Evolutionary conservation across 1,140 invertebrate genomes (phyloP).

Genomic region (Brachionus manjavacas): DNA sequence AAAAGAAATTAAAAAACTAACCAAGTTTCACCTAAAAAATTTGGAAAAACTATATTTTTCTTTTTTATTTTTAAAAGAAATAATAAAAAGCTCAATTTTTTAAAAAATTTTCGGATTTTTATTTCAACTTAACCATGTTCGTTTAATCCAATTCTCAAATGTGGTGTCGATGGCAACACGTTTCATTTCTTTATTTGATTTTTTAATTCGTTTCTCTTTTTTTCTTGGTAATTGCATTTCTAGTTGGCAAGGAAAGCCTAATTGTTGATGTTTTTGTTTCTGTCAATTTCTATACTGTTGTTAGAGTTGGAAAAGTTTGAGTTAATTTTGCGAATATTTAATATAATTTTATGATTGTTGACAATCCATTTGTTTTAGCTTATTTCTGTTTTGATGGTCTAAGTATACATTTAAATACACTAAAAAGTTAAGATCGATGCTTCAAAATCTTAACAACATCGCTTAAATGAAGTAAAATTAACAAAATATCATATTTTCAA

Average conservation of each 20-base stretch:
- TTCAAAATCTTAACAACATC: not conserved
- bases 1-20: not conserved
- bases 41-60: not conserved
- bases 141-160: slow-evolving; percentile 33
- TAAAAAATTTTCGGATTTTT: not conserved
- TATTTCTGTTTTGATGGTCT: not conserved
- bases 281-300: not conserved
- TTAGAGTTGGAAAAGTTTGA: not conserved
- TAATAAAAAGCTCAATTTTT: slow-evolving; percentile 14
- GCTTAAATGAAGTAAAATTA: not conserved
- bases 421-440: not conserved
- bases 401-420: not conserved
- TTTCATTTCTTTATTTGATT: slow-evolving; percentile 12
- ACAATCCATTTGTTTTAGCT: not conserved
- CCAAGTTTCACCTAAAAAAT: not conserved
- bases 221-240: not conserved
- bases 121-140: slow-evolving; percentile 5
- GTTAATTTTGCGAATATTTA: not conserved
- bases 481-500: not conserved
- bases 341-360: slow-evolving; percentile 2
- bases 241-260: not conserved
- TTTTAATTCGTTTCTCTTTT: not conserved
- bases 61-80: not conserved
- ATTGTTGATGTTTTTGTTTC: slow-evolving; percentile 3
- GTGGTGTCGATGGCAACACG: slow-evolving; percentile 40